Conservation (phyloP, 2,797 vertebrate species). For the Anableps anableps region DNA sequence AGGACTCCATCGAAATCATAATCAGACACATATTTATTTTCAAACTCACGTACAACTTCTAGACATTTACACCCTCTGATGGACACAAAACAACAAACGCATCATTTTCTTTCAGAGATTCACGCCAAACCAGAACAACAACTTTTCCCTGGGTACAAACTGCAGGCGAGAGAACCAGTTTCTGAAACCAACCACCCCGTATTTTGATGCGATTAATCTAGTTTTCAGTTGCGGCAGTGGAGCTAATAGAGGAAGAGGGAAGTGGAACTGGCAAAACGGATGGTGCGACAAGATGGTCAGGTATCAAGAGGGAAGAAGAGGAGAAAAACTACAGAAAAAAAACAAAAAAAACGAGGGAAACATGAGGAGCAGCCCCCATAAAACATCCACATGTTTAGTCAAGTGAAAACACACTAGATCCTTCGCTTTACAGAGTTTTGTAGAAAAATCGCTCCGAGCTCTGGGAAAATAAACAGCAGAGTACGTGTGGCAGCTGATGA, state of each 20-base stretch:
- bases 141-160: slow-evolving; percentile 54
- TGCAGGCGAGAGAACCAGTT: slow-evolving; percentile 54
- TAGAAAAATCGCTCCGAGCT: slow-evolving; percentile 40
- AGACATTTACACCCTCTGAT: slow-evolving; percentile 6
- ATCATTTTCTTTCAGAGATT: slow-evolving; percentile 24
- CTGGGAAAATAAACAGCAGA: slow-evolving; percentile 10
- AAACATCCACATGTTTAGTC: slow-evolving; percentile 29
- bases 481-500: neutral
- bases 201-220: slow-evolving; percentile 55
- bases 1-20: too few species aligned
- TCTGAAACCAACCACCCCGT: slow-evolving; percentile 60
- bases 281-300: slow-evolving; percentile 31
- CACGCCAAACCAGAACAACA: slow-evolving; percentile 75
- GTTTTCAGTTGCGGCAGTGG: slow-evolving; percentile 45
- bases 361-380: slow-evolving; percentile 2
- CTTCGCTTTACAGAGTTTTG: neutral
- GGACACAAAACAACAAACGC: slow-evolving; percentile 32
- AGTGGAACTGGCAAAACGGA: slow-evolving; percentile 52
- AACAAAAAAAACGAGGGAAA: slow-evolving; percentile 18
- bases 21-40: neutral
- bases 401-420: slow-evolving; percentile 6
- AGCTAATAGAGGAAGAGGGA: slow-evolving; percentile 46
- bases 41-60: slow-evolving; percentile 5
- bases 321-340: slow-evolving; percentile 11
- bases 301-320: slow-evolving; percentile 1